These are phyloP conservation scores for Bovichtus diacanthus DNA, from an alignment of 2,797 vertebrate species.

Conservation along the genomic window DNA sequence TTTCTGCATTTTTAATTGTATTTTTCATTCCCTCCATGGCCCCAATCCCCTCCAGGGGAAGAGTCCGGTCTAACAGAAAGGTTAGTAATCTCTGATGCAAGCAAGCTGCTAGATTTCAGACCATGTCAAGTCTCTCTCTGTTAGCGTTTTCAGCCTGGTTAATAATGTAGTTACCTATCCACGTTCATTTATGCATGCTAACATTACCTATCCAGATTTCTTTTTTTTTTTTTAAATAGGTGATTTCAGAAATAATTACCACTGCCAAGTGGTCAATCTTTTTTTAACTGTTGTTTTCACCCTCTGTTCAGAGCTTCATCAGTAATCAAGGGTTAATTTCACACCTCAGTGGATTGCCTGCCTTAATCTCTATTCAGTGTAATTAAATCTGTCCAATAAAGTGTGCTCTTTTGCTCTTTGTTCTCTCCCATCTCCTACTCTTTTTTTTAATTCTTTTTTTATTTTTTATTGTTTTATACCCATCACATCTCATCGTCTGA, in stretches of 20 bases:
- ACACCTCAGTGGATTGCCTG: slow-evolving; percentile 97
- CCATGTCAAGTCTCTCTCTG: slow-evolving; percentile 76
- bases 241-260: slow-evolving; percentile 80
- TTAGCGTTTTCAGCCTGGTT: slow-evolving; percentile 75
- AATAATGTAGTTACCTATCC: slow-evolving; percentile 79
- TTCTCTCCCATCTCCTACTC: slow-evolving; percentile 86
- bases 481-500: slow-evolving; percentile 96
- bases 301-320: slow-evolving; percentile 82
- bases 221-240: too few relatives aligned
- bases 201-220: slow-evolving; percentile 62
- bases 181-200: slow-evolving; percentile 57
- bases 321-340: slow-evolving; percentile 99
- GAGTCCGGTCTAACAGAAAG: slow-evolving; percentile 74
- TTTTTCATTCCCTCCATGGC: slow-evolving; percentile 45
- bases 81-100: slow-evolving; percentile 84
- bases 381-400: slow-evolving; percentile 99
- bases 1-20: slow-evolving; percentile 84
- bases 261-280: slow-evolving; percentile 76
- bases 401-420: slow-evolving; percentile 96
- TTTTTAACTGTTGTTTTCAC: slow-evolving; percentile 80
- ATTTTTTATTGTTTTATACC: slow-evolving; percentile 93
- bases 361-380: slow-evolving; percentile 99
- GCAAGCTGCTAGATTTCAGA: slow-evolving; percentile 80
- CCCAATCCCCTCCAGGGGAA: slow-evolving; percentile 65
- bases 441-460: slow-evolving; percentile 32